Evolutionary conservation across 2,888 invertebrate species (phyloP), one percentile per base, ranked within the genome.

Genomic region (Belgica antarctica): DNA sequence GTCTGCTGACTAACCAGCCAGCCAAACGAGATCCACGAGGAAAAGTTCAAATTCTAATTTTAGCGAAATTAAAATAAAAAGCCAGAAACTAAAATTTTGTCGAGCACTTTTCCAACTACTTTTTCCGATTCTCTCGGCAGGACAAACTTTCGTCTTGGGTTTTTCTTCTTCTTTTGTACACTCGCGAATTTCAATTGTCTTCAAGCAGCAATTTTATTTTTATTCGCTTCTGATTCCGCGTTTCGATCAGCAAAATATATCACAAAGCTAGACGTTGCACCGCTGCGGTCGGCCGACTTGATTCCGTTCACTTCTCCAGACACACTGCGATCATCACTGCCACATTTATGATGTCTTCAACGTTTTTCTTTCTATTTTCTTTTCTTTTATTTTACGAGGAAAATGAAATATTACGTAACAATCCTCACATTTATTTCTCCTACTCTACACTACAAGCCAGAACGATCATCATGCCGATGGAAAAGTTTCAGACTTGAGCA

Each of bases 21-120:
- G 65, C 65, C 46, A 66, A 41, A 41, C 68, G 68, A 68, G 28
- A 68, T 47, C 68, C 68, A 68, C 68, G 68, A 68, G 68, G 46
- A 68, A 52, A 68, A 57, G 52, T 68, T 68, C 47, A 68, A 47
- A 47, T 68, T 68, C 68, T 68, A 68, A 68, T 27, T 57, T 52
- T 68, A 68, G 59, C 59, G 25, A 59, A 59, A 24, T 59, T n/a
- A 52, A 52, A 52, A 52, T n/a, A 52, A 59, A 59, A 59, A n/a
- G n/a, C 52, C 52, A 59, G 27, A 59, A 59, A 24, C 27, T 24
- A 57, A 57, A n/a, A 57, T 22, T 68, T 66, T 31, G 34, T 25
- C 34, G 52, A 68, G 68, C 68, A 68, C 31, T 57, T 57, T 52
- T 68, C 68, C 68, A 68, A 68, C 31, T 68, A 52, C 4, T 57